These are phyloP conservation scores for Melanostigma gelatinosum DNA, from an alignment of 2,113 vertebrate species.

Conservation along the genomic window DNA sequence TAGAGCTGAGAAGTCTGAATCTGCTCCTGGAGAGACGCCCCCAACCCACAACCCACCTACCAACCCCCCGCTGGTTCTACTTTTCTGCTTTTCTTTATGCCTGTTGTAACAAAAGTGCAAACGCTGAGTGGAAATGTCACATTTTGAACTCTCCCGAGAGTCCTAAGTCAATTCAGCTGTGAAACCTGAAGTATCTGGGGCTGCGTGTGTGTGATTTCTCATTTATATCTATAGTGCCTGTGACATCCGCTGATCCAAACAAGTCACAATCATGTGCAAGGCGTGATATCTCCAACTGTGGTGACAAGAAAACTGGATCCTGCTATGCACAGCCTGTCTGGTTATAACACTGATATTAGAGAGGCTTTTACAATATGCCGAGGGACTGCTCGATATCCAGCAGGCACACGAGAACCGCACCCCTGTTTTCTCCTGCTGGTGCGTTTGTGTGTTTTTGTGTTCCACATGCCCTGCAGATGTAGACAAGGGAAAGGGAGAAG, in stretches of 20 bases:
- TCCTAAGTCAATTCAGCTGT: conserved; percentile 81
- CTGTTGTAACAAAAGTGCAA: conserved; percentile 82
- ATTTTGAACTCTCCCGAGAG: conserved; percentile 82
- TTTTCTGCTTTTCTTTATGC: conserved; percentile 79
- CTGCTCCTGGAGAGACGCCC: conserved; percentile 77
- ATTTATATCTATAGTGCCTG: conserved; percentile 69
- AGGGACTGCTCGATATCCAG: conserved; percentile 69
- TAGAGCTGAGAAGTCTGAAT: conserved; percentile 77
- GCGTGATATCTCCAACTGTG: conserved; percentile 69
- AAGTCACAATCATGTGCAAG: conserved; percentile 61
- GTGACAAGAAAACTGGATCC: conserved; percentile 51
- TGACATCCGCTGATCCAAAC: conserved; percentile 69
- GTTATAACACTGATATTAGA: conserved; percentile 73
- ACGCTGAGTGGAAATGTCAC: conserved; percentile 82
- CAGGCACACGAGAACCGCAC: conserved; percentile 72
- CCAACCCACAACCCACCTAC: conserved; percentile 73
- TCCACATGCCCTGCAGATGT: conserved; percentile 80
- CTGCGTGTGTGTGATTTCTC: conserved; percentile 66
- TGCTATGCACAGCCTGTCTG: conserved; percentile 54
- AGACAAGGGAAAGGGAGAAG: conserved; percentile 49
- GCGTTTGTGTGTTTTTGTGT: conserved; percentile 67
- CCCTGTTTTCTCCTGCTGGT: conserved; percentile 69
- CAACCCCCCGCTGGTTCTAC: conserved; percentile 77
- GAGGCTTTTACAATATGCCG: conserved; percentile 70
- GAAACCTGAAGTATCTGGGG: conserved; percentile 74